A percentile compares a stretch with the other conserved stretches of the same genome.
These are phyloP conservation scores for Catocala sponsa DNA, from an alignment of 2,888 invertebrate species.

Conservation along the genomic window DNA sequence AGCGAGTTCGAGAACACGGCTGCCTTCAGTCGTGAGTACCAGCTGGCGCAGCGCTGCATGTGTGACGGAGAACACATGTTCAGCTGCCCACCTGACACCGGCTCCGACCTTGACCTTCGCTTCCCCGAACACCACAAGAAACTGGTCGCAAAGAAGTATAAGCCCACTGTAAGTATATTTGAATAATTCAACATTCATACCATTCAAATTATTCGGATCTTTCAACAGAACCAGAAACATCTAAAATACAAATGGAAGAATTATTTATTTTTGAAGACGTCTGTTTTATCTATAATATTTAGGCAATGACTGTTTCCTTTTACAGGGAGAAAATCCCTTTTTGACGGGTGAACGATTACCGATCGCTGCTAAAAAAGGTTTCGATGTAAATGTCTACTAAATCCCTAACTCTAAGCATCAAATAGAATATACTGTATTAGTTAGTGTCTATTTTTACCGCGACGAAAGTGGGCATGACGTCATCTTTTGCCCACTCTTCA, in stretches of 20 bases:
- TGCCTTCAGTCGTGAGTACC: slow-evolving; percentile 97
- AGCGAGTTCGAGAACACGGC: slow-evolving; percentile 98
- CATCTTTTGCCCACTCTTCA: slow-evolving; percentile 39
- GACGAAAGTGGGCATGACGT: slow-evolving; percentile 19
- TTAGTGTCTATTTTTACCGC: slow-evolving; percentile 58
- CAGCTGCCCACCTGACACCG: slow-evolving; percentile 91
- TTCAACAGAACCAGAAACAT: no score
- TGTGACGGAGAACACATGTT: slow-evolving; percentile 99
- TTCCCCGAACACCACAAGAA: slow-evolving; percentile 91
- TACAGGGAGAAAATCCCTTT: slow-evolving; percentile 94
- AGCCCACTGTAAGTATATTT: slow-evolving; percentile 80
- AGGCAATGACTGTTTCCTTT: slow-evolving; percentile 9
- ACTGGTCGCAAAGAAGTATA: slow-evolving; percentile 93
- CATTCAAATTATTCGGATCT: no score
- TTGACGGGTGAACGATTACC: slow-evolving; percentile 95
- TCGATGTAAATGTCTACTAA: slow-evolving; percentile 88
- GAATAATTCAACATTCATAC: slow-evolving; percentile 3
- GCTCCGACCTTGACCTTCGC: slow-evolving; percentile 89
- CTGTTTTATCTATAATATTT: no score
- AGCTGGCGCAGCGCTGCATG: slow-evolving; percentile 97
- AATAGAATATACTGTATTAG: slow-evolving; percentile 52
- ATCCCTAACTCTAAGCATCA: slow-evolving; percentile 28
- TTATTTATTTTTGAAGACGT: no score
- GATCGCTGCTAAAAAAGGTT: slow-evolving; percentile 97
- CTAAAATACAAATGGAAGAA: no score